These are phyloP conservation scores for Mylabris phalerata DNA, from an alignment of 1,140 invertebrate species.

Conservation along the genomic window DNA sequence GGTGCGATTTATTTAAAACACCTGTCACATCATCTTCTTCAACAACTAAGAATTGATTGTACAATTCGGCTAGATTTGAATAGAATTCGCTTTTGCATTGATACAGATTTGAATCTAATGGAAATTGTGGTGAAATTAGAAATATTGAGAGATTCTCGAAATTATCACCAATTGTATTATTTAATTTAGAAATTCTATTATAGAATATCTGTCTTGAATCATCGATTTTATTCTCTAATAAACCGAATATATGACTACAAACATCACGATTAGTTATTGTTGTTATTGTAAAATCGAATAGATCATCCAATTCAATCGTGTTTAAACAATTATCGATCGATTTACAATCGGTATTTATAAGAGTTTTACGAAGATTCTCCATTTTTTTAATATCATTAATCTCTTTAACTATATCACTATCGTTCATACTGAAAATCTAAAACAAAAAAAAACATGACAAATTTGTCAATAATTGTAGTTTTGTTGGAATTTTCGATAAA, in stretches of 20 bases:
- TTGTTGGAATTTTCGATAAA: neutral
- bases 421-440: conserved; percentile 44
- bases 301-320: no score
- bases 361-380: neutral
- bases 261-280: no score
- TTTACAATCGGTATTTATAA: no score
- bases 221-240: no score
- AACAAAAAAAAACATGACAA: conserved; percentile 19
- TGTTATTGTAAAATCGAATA: no score
- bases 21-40: conserved; percentile 18
- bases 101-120: conserved; percentile 22
- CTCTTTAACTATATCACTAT: conserved; percentile 37
- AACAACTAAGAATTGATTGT: conserved; percentile 22
- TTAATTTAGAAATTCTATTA: no score
- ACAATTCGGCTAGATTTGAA: conserved; percentile 17
- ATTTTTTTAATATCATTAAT: conserved; percentile 1
- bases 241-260: no score
- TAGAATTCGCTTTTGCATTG: conserved; percentile 24
- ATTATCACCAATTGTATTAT: no score
- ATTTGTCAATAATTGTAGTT: neutral
- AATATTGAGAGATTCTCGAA: conserved; percentile 12
- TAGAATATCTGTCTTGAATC: no score
- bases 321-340: no score
- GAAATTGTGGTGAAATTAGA: conserved; percentile 19
- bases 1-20: conserved; percentile 31